These are phyloP conservation scores for Hyles vespertilio DNA, from an alignment of 1,140 invertebrate species.

Conservation along the genomic window DNA sequence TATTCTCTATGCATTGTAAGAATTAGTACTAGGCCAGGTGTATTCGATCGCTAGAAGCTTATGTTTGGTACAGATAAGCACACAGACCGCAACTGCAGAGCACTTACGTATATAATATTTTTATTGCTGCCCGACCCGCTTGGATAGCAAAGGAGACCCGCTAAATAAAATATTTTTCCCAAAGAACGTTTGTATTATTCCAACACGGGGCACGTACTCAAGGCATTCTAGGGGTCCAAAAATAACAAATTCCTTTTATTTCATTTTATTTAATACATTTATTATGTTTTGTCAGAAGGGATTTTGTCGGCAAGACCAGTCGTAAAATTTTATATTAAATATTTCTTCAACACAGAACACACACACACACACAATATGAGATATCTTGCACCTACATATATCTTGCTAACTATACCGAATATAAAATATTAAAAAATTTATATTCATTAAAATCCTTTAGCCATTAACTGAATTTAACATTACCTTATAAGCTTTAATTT, in stretches of 20 bases:
- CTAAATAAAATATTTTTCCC: conserved; percentile 62
- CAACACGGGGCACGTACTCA: not conserved
- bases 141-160: conserved; percentile 50
- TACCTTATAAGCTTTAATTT: not conserved
- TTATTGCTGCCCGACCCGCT: conserved; percentile 55
- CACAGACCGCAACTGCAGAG: conserved; percentile 42
- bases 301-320: too few species aligned
- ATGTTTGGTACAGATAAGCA: conserved; percentile 1
- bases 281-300: too few species aligned
- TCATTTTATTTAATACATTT: not conserved
- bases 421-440: too few species aligned
- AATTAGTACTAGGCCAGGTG: too few species aligned
- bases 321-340: too few species aligned
- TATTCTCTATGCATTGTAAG: too few species aligned
- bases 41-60: not conserved
- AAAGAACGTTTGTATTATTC: conserved; percentile 44
- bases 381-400: too few species aligned
- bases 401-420: too few species aligned
- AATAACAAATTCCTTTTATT: not conserved
- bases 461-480: not conserved
- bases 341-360: too few species aligned
- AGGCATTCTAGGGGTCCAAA: not conserved
- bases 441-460: too few species aligned
- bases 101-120: conserved; percentile 69
- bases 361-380: too few species aligned